Base-by-base conservation (phyloP, 1,140 invertebrate species). In the Drosophila watanabei region DNA sequence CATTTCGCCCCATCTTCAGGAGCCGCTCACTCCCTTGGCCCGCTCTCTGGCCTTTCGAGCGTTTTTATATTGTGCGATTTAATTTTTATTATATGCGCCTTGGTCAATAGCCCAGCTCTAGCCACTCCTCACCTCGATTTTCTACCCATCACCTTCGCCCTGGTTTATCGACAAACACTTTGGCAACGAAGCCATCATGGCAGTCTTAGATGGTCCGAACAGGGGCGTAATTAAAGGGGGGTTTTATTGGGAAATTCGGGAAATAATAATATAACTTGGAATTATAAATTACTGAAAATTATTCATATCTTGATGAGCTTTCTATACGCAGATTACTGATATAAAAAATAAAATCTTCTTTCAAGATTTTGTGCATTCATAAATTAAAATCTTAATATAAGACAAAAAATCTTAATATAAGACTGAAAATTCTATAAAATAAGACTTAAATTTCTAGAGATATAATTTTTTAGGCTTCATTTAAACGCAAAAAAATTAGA, bases 51-150 rank as follows among this genome's bases (percentile, higher is more conserved):
- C n/a, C n/a, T 59, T 61, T 54, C 37, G 61, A 82, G 82, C 85
- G 73, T 88, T 88, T 89, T 88, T 88, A 88, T 87, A 83, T 88
- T 84, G 69, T 71, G 80, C 85, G 85, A 89, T 88, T 89, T 88
- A 85, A 81, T 88, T 90, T 89, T 89, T 88, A 89, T 88, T 88
- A 90, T 88, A 81, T 82, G 75, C 85, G 73, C 81, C 70, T 79
- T 75, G 85, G 81, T 89, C 80, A 88, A 88, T 88, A 81, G 84
- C 60, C 56, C 82, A 68, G 62, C 61, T 20, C 20, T 48, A 49
- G 13, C 51, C 43, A 13, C 45, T 24, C 20, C 30, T 28, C 43
- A 11, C 56, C 58, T 41, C 48, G 54, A 13, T 11, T 33, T 10
- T 20, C 20, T 18, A 35, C 46, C 48, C 59, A 58, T 63, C 85